Evolutionary conservation across 2,797 vertebrate species (phyloP), one percentile per base, ranked within the genome.

Genomic region (Amazonetta brasiliensis): DNA sequence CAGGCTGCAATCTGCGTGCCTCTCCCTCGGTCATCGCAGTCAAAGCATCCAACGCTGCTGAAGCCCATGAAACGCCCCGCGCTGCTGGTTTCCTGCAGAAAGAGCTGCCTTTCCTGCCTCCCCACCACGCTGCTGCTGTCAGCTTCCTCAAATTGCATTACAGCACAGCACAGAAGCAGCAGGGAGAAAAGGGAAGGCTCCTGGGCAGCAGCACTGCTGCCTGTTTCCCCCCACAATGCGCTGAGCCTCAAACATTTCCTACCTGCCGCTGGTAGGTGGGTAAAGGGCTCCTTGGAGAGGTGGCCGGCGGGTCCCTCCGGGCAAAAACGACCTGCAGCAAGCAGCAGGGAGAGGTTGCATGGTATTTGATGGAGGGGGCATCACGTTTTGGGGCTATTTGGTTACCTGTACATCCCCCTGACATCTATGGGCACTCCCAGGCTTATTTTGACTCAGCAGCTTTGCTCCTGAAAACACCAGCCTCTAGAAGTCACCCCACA

Each of bases 101-200:
- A 74, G 68, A 75, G 72, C 87, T 71, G 19, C 62, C 87, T 71
- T 64, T 62, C 78, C 81, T 95, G 88, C 78, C 48, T 91, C 33
- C 72, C 75, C 28, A 13, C 82, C 62, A 76, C 11, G 72, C 75
- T 67, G 86, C 94, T 77, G 90, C 90, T 87, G 84, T 87, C 87
- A 87, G 37, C 84, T 50, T 64, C 80, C 68, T 92, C 67, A 62
- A 67, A 90, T 5, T 50, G 58, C 79, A 60, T 77, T 39, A 72
- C 43, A 76, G 79, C 13, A 2, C 60, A 19, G 19, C 31, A 77
- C 22, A 3, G 74, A 3, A 9, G 58, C 67, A 89, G 81, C 56
- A 20, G 72, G 55, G 71, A 83, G 54, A 87, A 56, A 18, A 84
- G 78, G 72, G 35, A 89, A 67, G 75, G 56, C 82, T 69, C 82